Evolutionary conservation across 1,140 invertebrate genomes (phyloP), one percentile per base, ranked within the genome.

Genomic region (Meteorus sp.): DNA sequence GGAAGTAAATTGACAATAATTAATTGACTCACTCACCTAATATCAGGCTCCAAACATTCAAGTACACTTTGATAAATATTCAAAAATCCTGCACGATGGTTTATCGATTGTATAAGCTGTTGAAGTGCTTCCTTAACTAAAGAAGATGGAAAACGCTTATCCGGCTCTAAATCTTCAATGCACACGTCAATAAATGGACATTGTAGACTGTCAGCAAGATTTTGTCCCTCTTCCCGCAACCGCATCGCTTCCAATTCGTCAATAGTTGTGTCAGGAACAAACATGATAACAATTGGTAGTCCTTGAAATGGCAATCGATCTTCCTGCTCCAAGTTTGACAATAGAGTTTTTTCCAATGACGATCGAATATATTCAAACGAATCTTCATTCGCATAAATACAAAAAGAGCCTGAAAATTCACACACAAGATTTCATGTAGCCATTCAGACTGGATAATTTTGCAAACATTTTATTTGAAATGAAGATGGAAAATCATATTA

Each of bases 361-460:
- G 91, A 89, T 65, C 93, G 85, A 35, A 98, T 89, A 73, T 95
- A 97, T 67, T 97, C 94, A 71, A 97, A 91, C 1, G 92, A 92
- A 66, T 93, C 88, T 62, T 90, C 88, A 71, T 95, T 93, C 64
- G 93, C 92, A 78, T 94, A 98, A 22, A 97, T 91, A 74, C 91
- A 92, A 76, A 93, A 91, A 55, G 90, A 90, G 44, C 90, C 89
- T 89, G 68, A 15, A 74, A 78, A 70, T 56, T 29, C 41, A 50
- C 31, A 58, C 59, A 50, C 17, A 50, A 31, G n/a, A 31, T 1
- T 33, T 5, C 13, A 11, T 29, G 7, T 29, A 5, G 1, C 13
- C 23, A 8, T 15, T 19, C 2, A 13, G n/a, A 15, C 2, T 33
- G 0, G 9, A 41, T 19, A 19, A 2, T 19, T 15, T 17, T 6